Evolutionary conservation across 2,888 invertebrate species (phyloP).

Genomic region (Metopia argyrocephala): DNA sequence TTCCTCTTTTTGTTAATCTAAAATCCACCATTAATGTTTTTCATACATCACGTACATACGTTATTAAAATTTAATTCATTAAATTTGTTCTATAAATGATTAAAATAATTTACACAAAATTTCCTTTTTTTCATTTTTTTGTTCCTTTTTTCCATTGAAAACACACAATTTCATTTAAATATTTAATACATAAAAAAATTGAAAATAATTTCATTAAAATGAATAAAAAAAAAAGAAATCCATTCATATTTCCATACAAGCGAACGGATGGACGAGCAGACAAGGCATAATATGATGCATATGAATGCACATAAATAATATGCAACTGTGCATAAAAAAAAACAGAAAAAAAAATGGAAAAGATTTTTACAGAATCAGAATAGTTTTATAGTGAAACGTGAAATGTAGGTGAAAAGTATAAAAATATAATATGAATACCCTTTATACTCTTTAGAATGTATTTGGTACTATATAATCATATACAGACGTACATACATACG

Average conservation of each 20-base stretch:
- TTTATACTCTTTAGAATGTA: background rate
- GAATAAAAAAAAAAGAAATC: conserved; percentile 11
- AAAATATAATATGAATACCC: conserved; percentile 4
- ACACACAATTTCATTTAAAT: conserved; percentile 22
- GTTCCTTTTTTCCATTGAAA: conserved; percentile 9
- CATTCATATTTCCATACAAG: background rate
- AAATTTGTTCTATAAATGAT: background rate
- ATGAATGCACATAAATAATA: conserved; percentile 16
- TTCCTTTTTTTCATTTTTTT: background rate
- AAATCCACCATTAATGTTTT: no score
- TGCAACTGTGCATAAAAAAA: background rate
- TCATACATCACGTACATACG: no score
- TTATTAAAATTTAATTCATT: background rate
- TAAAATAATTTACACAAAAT: background rate
- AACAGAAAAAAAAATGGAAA: background rate
- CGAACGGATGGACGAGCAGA: background rate
- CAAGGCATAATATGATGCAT: conserved; percentile 28
- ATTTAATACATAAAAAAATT: conserved; percentile 6
- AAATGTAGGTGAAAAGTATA: conserved; percentile 34
- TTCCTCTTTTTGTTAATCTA: no score
- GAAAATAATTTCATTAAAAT: conserved; percentile 24
- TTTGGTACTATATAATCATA: background rate
- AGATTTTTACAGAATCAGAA: conserved; percentile 22
- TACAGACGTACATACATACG: background rate
- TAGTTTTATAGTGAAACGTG: conserved; percentile 21